phyloP scores from a whole-genome alignment of 2,797 vertebrate species.

The Platalea minor region DNA sequence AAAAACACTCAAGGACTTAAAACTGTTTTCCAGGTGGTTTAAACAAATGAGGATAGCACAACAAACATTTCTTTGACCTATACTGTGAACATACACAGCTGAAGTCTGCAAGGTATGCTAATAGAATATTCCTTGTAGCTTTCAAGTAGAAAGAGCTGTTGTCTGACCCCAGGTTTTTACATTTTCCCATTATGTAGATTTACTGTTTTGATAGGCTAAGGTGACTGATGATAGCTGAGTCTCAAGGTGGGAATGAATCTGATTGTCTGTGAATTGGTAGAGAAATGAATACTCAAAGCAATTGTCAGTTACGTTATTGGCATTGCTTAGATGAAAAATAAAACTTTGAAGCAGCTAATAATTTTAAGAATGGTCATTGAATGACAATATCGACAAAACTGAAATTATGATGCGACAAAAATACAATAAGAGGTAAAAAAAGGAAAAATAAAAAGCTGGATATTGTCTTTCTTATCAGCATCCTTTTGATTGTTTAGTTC shows the following conservation, averaged over 20 bases:
- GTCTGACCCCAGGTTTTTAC: conserved; percentile 20
- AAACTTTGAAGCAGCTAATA: conserved; percentile 40
- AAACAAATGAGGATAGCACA: background rate
- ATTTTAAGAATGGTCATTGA: conserved; percentile 39
- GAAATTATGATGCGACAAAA: background rate
- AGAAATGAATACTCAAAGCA: conserved; percentile 64
- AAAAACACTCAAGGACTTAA: background rate
- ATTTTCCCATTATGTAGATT: conserved; percentile 65
- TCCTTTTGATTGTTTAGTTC: conserved; percentile 22
- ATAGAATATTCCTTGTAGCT: conserved; percentile 46
- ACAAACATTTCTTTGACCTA: conserved; percentile 35
- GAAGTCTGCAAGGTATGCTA: background rate
- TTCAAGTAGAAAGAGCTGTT: conserved; percentile 36
- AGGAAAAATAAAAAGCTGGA: background rate
- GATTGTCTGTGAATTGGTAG: conserved; percentile 48
- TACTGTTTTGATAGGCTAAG: conserved; percentile 56
- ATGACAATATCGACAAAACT: conserved; percentile 31
- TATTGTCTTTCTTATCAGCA: conserved; percentile 5
- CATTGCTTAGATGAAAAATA: conserved; percentile 43
- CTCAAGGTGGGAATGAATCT: conserved; percentile 49
- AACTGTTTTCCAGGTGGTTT: background rate
- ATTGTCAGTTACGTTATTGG: conserved; percentile 38
- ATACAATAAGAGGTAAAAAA: background rate
- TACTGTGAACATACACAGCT: background rate
- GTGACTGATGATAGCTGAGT: conserved; percentile 56